Evolutionary conservation across 1,140 invertebrate genomes (phyloP), one percentile per base, ranked within the genome.

Genomic region (Dysdera silvatica): DNA sequence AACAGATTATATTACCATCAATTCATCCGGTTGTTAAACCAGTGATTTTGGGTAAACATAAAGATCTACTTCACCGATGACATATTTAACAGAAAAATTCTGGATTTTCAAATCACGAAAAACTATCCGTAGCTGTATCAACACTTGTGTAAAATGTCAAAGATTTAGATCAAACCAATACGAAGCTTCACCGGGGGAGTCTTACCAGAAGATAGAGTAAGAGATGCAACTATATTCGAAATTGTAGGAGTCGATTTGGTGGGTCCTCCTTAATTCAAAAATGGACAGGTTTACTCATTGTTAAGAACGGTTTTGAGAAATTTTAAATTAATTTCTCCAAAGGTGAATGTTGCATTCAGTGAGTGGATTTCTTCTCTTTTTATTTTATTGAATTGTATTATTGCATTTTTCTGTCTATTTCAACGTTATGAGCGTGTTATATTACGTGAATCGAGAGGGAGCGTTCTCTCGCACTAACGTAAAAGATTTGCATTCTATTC

Each of bases 181-280:
- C 12, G 32, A 33, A 16, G 12, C 23, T 4, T 28, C 2, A 18
- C 2, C 40, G 28, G 51, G 32, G n/a, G n/a, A 4, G 8, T 60
- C 37, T 45, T 74, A 28, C 73, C 73, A 16, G 16, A 63, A 31
- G 65, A 73, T 45, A 35, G 72, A 32, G 65, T 74, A 1, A 55
- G 58, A 23, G 72, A 72, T 40, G 68, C 70, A 5, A n/a, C 29
- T 12, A 60, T 68, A 2, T 74, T 76, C 65, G 69, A 75, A 64
- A 53, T 74, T 1, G 67, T 60, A 2, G 73, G 73, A 0, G 64
- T 75, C 10, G 73, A 76, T 64, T 67, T 74, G 18, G 71, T 72
- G 5, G 73, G 71, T 1, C 73, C 71, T 5, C 24, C 75, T 7
- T 68, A 56, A 49, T 40, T 75, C n/a, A n/a, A n/a, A n/a, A n/a